Evolutionary conservation across 2,113 vertebrate species (phyloP).

Genomic region (Nycticryphes semicollaris): DNA sequence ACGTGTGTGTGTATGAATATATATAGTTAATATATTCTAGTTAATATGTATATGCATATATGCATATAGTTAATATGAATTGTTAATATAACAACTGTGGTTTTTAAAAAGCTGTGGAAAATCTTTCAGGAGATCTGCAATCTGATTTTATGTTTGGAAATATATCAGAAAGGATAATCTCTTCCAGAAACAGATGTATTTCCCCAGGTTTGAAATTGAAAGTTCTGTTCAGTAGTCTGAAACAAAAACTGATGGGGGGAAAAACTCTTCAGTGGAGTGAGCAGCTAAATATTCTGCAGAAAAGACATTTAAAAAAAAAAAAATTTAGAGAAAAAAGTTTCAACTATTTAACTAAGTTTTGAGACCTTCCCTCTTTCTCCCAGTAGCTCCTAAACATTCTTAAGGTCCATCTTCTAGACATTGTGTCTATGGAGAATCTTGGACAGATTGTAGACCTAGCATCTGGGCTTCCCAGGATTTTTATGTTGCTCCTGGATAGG

Average conservation of each 20-base stretch:
- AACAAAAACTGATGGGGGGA: not conserved
- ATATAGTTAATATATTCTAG: not conserved
- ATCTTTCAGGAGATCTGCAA: not conserved
- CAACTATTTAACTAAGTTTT: not conserved
- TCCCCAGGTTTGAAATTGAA: not conserved
- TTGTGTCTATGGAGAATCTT: not conserved
- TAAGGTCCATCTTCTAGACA: not conserved
- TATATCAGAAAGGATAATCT: not conserved
- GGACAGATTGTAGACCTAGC: not conserved
- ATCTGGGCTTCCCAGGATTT: not conserved
- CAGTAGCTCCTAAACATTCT: not conserved
- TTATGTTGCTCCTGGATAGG: not conserved
- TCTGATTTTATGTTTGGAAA: not conserved
- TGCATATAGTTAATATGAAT: not conserved
- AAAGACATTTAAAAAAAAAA: not conserved
- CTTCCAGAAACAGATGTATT: not conserved
- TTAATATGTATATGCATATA: not conserved
- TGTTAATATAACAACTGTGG: not conserved
- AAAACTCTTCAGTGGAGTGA: not conserved
- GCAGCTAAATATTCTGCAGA: not conserved
- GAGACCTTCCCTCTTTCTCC: not conserved
- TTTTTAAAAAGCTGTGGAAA: not conserved
- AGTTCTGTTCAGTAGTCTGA: not conserved
- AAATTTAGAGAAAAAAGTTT: not conserved
- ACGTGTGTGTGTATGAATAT: not conserved